phyloP scores from a whole-genome alignment of 2,888 invertebrate genomes.

The Leptopilina myrica region DNA sequence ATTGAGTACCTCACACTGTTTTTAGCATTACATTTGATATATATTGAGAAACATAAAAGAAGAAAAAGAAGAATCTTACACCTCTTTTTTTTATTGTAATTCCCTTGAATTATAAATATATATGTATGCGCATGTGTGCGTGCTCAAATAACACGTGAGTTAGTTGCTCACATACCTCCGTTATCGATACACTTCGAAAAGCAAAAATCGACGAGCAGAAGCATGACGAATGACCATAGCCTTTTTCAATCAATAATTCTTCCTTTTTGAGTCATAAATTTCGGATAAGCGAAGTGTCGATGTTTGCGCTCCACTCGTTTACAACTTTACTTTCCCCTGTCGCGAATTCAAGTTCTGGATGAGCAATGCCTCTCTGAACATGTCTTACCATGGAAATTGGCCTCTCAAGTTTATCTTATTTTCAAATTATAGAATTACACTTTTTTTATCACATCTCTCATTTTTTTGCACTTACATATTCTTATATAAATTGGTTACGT shows the following conservation, averaged over 20 bases:
- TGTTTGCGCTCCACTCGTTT: constrained; percentile 25
- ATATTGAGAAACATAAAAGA: background rate
- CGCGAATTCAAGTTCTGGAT: constrained; percentile 36
- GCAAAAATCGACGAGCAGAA: constrained; percentile 34
- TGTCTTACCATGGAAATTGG: background rate
- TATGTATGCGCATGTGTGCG: background rate
- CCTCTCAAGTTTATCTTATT: background rate
- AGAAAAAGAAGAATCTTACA: background rate
- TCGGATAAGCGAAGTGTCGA: constrained; percentile 41
- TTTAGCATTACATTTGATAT: background rate
- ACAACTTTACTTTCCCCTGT: constrained; percentile 39
- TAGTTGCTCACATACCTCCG: constrained; percentile 3
- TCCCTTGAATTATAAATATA: background rate
- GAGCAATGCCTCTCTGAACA: constrained; percentile 27
- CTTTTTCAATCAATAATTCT: constrained; percentile 40
- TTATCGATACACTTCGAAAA: constrained; percentile 32
- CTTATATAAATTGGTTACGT: background rate
- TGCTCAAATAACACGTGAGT: background rate
- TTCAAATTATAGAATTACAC: background rate
- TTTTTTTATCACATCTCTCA: background rate
- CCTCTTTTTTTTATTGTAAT: constrained; percentile 16
- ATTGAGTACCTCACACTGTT: constrained; percentile 11
- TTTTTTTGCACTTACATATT: background rate
- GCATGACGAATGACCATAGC: constrained; percentile 35
- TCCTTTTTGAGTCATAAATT: constrained; percentile 37